These are phyloP conservation scores for Girardinus metallicus DNA, from an alignment of 2,797 vertebrate species.

Conservation along the genomic window DNA sequence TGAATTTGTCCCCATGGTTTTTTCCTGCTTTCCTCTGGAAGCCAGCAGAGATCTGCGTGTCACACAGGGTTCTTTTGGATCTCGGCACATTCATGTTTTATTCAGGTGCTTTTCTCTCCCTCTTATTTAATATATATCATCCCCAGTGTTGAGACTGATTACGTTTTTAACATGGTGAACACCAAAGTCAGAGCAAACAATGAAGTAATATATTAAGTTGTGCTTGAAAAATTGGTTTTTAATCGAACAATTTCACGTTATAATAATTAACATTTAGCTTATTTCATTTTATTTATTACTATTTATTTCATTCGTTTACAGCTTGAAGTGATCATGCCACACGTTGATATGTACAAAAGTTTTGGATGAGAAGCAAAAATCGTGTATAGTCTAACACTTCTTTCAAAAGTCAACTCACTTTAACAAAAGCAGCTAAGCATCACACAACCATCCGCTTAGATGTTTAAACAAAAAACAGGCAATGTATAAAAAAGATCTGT, in stretches of 20 bases:
- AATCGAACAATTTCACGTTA: background rate
- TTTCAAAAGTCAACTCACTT: too few species aligned
- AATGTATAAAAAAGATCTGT: too few species aligned
- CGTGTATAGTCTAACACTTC: too few species aligned
- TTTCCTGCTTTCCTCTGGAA: slow-evolving; percentile 25
- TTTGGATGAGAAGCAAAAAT: too few species aligned
- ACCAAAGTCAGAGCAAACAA: background rate
- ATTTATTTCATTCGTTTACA: background rate
- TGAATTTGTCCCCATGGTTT: background rate
- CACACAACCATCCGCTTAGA: background rate
- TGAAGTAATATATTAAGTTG: background rate
- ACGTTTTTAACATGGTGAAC: background rate
- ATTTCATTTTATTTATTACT: background rate
- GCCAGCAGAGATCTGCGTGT: slow-evolving; percentile 18
- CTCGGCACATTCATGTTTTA: slow-evolving; percentile 39
- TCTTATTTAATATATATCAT: slow-evolving; percentile 7
- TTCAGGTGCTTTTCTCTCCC: slow-evolving; percentile 23
- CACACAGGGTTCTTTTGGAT: slow-evolving; percentile 11
- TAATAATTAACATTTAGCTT: background rate
- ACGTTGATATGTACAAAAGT: too few species aligned
- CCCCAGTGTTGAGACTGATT: background rate
- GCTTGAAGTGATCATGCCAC: too few species aligned
- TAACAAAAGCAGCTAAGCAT: too few species aligned
- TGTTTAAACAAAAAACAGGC: too few species aligned
- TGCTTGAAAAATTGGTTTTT: too few species aligned